Conservation (phyloP, 1,140 invertebrate genomes). For the Cyclargus thomasi region DNA sequence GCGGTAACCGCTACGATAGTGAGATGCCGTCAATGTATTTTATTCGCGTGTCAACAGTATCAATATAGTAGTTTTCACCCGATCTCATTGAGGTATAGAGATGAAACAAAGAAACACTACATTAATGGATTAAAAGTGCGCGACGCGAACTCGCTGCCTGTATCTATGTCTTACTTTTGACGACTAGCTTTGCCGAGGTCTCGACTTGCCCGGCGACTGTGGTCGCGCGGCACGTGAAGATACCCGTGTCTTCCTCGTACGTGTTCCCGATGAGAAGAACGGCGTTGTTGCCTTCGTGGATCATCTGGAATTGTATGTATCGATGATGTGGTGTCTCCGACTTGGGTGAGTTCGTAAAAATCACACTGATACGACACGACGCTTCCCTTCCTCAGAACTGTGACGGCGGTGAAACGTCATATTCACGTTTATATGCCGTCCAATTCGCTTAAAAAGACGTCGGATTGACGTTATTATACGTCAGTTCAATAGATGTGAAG, state of each 20-base stretch:
- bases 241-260: conserved; percentile 94
- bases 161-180: conserved; percentile 97
- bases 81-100: conserved; percentile 67
- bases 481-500: too few species aligned
- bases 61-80: conserved; percentile 69
- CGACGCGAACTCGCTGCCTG: conserved; percentile 73
- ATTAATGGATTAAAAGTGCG: conserved; percentile 72
- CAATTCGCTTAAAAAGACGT: too few species aligned
- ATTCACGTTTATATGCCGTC: too few species aligned
- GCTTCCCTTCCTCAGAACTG: too few species aligned
- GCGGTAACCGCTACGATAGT: conserved; percentile 68
- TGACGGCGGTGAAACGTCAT: too few species aligned
- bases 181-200: conserved; percentile 93
- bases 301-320: conserved; percentile 81
- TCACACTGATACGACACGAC: too few species aligned
- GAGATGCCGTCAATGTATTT: conserved; percentile 43
- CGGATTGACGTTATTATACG: too few species aligned
- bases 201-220: conserved; percentile 93
- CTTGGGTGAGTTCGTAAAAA: neutral
- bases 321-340: neutral
- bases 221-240: conserved; percentile 92
- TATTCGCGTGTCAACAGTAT: conserved; percentile 59
- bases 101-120: conserved; percentile 73
- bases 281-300: conserved; percentile 91
- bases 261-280: conserved; percentile 93